Conservation (phyloP, 1,140 invertebrate genomes). For the Glomeris maerens region DNA sequence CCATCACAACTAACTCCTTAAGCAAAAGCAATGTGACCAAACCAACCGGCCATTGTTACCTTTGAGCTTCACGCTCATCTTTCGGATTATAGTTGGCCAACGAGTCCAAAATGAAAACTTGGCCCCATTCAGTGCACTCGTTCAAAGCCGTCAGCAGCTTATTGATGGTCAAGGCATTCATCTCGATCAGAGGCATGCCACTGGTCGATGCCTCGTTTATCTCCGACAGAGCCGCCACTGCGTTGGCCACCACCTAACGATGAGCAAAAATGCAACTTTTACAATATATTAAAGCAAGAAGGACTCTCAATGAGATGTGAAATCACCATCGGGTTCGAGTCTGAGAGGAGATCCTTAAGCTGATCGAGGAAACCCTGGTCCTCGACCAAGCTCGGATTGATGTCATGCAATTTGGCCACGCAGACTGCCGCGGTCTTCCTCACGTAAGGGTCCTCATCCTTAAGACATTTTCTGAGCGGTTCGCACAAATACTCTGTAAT, state of each 20-base stretch:
- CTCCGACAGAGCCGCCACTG: constrained; percentile 94
- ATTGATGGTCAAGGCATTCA: constrained; percentile 96
- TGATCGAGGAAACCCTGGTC: constrained; percentile 97
- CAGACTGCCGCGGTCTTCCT: constrained; percentile 98
- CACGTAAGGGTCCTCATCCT: constrained; percentile 99
- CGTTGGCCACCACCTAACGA: constrained; percentile 93
- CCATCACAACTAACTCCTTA: too few species aligned
- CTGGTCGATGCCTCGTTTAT: constrained; percentile 93
- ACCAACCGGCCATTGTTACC: constrained; percentile 27
- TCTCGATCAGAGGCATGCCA: constrained; percentile 83
- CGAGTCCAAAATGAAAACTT: constrained; percentile 96
- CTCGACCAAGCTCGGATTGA: constrained; percentile 92
- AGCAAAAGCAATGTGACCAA: too few species aligned
- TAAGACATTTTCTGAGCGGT: constrained; percentile 92
- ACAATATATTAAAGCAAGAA: too few species aligned
- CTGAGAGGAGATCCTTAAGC: constrained; percentile 88
- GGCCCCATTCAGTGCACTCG: constrained; percentile 98
- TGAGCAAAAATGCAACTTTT: too few species aligned
- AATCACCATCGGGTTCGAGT: constrained; percentile 98
- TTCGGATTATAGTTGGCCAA: constrained; percentile 93
- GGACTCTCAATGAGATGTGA: background rate
- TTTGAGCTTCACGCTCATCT: constrained; percentile 97
- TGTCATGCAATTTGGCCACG: constrained; percentile 98
- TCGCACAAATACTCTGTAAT: constrained; percentile 99
- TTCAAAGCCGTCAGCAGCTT: constrained; percentile 96